Evolutionary conservation across 2,888 invertebrate genomes (phyloP).

Genomic region (Rapana venosa): DNA sequence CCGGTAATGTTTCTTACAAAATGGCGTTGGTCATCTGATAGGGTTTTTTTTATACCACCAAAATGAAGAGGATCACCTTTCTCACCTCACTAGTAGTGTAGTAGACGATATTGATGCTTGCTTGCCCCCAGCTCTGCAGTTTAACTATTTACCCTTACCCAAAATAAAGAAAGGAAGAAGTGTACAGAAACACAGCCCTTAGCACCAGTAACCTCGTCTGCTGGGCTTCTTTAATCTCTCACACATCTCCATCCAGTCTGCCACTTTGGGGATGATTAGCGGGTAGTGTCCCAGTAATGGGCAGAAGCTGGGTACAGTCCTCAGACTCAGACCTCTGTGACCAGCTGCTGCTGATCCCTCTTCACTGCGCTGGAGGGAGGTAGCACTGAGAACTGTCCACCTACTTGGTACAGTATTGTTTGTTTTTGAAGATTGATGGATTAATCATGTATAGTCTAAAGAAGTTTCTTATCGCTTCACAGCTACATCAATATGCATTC

Average conservation of each 20-base stretch:
- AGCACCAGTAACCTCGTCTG: neutral
- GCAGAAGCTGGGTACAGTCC: neutral
- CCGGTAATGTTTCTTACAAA: too few species aligned
- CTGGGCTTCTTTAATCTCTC: neutral
- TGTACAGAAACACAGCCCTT: constrained; percentile 25
- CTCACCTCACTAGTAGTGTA: neutral
- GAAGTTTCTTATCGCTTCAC: too few species aligned
- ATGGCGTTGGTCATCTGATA: too few species aligned
- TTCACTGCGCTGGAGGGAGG: too few species aligned
- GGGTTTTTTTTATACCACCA: neutral
- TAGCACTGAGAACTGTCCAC: neutral
- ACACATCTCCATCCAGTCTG: neutral
- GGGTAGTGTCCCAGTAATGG: neutral
- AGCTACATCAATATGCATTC: too few species aligned
- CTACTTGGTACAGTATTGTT: neutral
- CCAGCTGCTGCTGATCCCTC: neutral
- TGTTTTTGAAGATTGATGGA: neutral
- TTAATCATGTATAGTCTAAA: neutral
- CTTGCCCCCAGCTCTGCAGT: neutral
- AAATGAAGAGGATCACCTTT: neutral
- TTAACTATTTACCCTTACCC: constrained; percentile 10
- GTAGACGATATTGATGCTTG: neutral
- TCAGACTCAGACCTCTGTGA: neutral
- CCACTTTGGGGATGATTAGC: neutral
- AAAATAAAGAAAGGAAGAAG: neutral